Conservation (phyloP, 2,888 invertebrate species). For the Ceriagrion tenellum region DNA sequence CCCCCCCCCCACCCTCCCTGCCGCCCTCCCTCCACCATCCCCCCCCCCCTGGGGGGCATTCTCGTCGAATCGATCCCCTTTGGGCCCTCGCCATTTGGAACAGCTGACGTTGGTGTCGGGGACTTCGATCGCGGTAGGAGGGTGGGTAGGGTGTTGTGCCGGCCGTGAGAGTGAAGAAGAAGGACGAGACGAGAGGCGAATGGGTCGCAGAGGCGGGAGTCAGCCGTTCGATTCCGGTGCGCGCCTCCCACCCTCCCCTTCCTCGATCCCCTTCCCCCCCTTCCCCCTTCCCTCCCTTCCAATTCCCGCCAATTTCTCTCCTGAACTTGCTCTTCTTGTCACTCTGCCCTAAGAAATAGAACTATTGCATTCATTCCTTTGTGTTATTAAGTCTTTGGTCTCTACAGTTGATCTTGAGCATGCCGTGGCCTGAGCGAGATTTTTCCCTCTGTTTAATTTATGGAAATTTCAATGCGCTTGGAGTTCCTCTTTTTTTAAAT, state of each 20-base stretch:
- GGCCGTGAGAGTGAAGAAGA: neutral
- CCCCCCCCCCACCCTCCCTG: neutral
- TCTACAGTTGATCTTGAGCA: too few species aligned
- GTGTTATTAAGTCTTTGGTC: too few species aligned
- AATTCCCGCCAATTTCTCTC: too few species aligned
- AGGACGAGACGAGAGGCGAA: neutral
- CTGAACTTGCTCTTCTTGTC: too few species aligned
- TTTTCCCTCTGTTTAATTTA: too few species aligned
- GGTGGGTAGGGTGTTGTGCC: neutral
- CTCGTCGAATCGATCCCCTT: neutral
- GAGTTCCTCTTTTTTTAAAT: too few species aligned
- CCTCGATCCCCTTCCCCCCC: neutral
- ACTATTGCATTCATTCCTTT: too few species aligned
- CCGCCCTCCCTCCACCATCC: neutral
- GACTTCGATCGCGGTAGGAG: neutral
- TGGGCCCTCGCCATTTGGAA: constrained; percentile 59
- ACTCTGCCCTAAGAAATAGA: too few species aligned
- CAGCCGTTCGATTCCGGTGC: constrained; percentile 28
- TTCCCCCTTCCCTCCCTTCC: neutral
- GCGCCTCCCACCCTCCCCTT: neutral
- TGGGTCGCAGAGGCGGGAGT: neutral
- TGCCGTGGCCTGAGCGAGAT: too few species aligned
- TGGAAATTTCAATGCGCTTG: too few species aligned
- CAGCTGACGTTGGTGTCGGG: constrained; percentile 49
- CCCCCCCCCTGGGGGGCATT: neutral